Percentiles rank a stretch among this genome's conserved stretches.
phyloP scores from a whole-genome alignment of 2,888 invertebrate genomes.

The Platypus cylindrus region DNA sequence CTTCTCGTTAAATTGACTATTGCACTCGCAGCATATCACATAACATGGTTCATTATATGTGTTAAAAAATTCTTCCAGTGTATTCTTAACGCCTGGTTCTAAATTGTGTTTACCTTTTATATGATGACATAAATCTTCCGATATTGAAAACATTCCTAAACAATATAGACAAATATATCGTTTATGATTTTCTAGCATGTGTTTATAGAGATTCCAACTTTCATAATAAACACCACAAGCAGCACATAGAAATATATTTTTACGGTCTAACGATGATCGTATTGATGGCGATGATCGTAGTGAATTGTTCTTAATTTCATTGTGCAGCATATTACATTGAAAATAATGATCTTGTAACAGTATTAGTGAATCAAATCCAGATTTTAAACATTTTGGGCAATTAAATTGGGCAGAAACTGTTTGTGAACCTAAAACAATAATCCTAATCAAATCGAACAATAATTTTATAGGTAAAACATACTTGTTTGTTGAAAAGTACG shows the following conservation, averaged over 20 bases:
- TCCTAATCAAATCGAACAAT: no score
- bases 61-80: constrained; percentile 53
- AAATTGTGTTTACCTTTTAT: constrained; percentile 66
- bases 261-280: constrained; percentile 57
- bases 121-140: constrained; percentile 67
- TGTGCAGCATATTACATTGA: constrained; percentile 38
- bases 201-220: constrained; percentile 74
- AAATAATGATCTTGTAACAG: constrained; percentile 58
- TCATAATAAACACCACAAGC: constrained; percentile 76
- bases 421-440: constrained; percentile 55
- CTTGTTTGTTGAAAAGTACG: no score
- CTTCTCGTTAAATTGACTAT: constrained; percentile 61
- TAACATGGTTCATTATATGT: constrained; percentile 56
- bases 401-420: constrained; percentile 57
- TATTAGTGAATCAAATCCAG: constrained; percentile 52
- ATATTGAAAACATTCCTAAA: constrained; percentile 67
- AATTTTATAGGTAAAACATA: no score
- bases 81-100: constrained; percentile 53
- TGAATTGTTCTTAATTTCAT: constrained; percentile 29
- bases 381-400: constrained; percentile 59
- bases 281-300: no score
- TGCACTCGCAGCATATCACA: constrained; percentile 70
- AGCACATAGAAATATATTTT: constrained; percentile 62
- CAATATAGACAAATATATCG: constrained; percentile 75
- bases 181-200: constrained; percentile 72